These are phyloP conservation scores for Tipula confusa DNA, from an alignment of 2,888 invertebrate species.

Conservation along the genomic window DNA sequence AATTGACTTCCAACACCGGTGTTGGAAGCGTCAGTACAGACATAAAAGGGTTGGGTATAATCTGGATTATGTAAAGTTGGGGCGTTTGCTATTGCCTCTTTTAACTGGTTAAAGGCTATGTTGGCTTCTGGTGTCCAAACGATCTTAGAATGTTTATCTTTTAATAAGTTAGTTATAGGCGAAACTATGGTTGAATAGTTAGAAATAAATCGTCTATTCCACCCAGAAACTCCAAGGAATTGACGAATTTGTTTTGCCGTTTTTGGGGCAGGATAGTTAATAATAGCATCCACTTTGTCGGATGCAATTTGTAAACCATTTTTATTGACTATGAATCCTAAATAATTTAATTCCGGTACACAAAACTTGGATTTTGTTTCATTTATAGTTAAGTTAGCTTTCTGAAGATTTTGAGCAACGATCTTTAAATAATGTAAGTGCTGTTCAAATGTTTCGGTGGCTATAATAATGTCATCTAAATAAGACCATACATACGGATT, in stretches of 20 bases:
- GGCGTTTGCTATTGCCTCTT: too few relatives aligned
- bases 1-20: too few relatives aligned
- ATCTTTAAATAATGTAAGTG: not conserved
- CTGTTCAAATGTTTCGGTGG: too few relatives aligned
- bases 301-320: not conserved
- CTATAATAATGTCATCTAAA: too few relatives aligned
- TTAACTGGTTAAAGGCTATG: too few relatives aligned
- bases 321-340: not conserved
- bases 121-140: not conserved
- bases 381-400: not conserved
- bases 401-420: not conserved
- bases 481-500: too few relatives aligned
- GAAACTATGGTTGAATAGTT: not conserved
- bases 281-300: not conserved
- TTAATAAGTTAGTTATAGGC: not conserved
- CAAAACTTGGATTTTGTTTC: not conserved
- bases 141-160: not conserved
- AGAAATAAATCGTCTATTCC: not conserved
- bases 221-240: not conserved
- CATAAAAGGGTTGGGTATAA: too few relatives aligned
- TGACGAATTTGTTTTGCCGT: not conserved
- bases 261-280: not conserved
- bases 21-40: too few relatives aligned
- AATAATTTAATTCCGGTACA: not conserved
- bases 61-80: too few relatives aligned